These are phyloP conservation scores for Agriotes lineatus DNA, from an alignment of 2,888 invertebrate species.

Conservation along the genomic window DNA sequence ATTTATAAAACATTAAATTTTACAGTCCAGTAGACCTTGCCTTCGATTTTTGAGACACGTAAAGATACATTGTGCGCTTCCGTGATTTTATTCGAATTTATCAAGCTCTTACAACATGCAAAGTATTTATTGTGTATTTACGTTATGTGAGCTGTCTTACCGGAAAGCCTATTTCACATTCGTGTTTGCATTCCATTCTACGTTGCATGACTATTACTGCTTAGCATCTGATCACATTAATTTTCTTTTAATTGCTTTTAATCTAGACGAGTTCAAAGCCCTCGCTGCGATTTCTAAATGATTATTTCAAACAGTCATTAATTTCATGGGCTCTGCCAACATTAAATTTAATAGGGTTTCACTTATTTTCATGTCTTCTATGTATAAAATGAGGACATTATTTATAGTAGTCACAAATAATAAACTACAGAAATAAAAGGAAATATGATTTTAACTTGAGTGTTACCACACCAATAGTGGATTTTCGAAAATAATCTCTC, in stretches of 20 bases:
- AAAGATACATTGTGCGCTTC: slow-evolving; percentile 1
- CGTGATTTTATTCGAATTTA: slow-evolving; percentile 3
- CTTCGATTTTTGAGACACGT: slow-evolving; percentile 16
- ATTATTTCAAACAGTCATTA: too few species aligned
- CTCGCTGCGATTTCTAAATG: too few species aligned
- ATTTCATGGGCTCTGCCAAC: too few species aligned
- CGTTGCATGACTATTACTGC: not conserved
- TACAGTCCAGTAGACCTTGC: slow-evolving; percentile 6
- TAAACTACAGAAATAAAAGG: too few species aligned
- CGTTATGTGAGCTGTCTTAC: not conserved
- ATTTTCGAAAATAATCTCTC: too few species aligned
- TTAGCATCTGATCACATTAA: not conserved
- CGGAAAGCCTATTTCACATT: not conserved
- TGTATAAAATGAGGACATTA: too few species aligned
- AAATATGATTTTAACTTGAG: too few species aligned
- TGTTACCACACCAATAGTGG: too few species aligned
- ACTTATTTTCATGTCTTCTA: too few species aligned
- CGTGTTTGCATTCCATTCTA: not conserved
- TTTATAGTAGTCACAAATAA: too few species aligned
- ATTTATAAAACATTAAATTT: slow-evolving; percentile 30
- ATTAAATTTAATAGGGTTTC: too few species aligned
- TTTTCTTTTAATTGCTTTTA: not conserved
- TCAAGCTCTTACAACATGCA: not conserved
- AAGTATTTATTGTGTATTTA: not conserved
- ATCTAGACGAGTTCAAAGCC: not conserved